phyloP scores from a whole-genome alignment of 2,888 invertebrate genomes.

The Dicranocentrus wangi region DNA sequence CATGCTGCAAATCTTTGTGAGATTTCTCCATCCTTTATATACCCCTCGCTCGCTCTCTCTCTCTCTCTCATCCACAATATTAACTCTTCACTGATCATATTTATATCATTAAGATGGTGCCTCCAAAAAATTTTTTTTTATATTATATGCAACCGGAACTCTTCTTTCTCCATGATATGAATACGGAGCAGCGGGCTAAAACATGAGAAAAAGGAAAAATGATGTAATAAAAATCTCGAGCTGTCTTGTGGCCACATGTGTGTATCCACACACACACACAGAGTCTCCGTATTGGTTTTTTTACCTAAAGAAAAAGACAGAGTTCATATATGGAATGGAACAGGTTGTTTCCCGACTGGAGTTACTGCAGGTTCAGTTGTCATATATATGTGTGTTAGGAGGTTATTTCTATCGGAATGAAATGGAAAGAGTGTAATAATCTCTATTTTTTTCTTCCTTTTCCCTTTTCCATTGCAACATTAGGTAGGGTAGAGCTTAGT shows the following conservation, averaged over 20 bases:
- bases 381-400: background rate
- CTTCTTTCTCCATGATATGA: background rate
- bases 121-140: no score
- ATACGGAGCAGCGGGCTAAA: background rate
- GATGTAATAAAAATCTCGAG: constrained; percentile 19
- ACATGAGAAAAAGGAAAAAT: constrained; percentile 8
- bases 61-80: background rate
- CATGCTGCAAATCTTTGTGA: constrained; percentile 13
- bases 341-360: no score
- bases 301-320: background rate
- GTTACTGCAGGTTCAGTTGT: background rate
- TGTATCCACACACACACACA: background rate
- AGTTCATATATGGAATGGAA: background rate
- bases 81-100: background rate
- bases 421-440: background rate
- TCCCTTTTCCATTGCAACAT: background rate
- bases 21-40: background rate
- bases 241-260: constrained; percentile 11
- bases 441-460: background rate
- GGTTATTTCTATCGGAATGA: background rate
- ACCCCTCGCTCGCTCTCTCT: background rate
- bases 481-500: constrained; percentile 24
- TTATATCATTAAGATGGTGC: background rate
- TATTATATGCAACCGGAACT: background rate
- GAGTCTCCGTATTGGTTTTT: background rate